These are phyloP conservation scores for Struthidea cinerea DNA, from an alignment of 2,113 vertebrate species.

Conservation along the genomic window DNA sequence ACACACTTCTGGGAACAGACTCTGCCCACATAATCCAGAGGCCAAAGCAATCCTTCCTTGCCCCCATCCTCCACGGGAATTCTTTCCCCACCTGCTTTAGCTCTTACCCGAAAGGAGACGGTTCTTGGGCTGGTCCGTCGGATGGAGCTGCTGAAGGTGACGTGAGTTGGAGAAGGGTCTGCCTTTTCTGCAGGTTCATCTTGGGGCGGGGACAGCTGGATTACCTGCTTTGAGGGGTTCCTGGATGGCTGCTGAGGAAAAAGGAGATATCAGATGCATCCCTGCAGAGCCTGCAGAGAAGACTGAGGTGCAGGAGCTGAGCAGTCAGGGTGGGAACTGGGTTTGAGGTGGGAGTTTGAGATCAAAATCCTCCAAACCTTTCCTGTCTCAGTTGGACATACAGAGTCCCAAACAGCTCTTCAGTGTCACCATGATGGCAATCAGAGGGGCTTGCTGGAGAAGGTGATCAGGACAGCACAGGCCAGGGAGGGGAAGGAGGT, in stretches of 20 bases:
- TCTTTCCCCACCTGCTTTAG: background rate
- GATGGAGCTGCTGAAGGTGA: slow-evolving; percentile 76
- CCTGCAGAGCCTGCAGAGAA: background rate
- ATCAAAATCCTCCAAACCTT: background rate
- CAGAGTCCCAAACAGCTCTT: background rate
- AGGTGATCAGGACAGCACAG: background rate
- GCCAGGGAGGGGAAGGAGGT: background rate
- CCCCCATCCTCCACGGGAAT: background rate
- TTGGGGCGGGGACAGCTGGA: background rate
- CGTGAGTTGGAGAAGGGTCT: background rate
- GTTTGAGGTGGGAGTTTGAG: background rate
- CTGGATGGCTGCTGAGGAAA: background rate
- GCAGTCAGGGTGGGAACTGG: background rate
- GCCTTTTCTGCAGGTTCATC: background rate
- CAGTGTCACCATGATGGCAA: background rate
- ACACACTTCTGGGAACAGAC: background rate
- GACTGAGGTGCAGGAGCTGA: background rate
- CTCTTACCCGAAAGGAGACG: slow-evolving; percentile 86
- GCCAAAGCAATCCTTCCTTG: background rate
- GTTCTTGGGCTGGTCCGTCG: slow-evolving; percentile 81
- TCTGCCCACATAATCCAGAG: background rate
- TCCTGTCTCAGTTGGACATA: background rate
- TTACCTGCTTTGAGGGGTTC: background rate
- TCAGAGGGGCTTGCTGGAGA: background rate
- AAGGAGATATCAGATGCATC: background rate